These are phyloP conservation scores for Ormia ochracea DNA, from an alignment of 2,888 invertebrate genomes.

Conservation along the genomic window DNA sequence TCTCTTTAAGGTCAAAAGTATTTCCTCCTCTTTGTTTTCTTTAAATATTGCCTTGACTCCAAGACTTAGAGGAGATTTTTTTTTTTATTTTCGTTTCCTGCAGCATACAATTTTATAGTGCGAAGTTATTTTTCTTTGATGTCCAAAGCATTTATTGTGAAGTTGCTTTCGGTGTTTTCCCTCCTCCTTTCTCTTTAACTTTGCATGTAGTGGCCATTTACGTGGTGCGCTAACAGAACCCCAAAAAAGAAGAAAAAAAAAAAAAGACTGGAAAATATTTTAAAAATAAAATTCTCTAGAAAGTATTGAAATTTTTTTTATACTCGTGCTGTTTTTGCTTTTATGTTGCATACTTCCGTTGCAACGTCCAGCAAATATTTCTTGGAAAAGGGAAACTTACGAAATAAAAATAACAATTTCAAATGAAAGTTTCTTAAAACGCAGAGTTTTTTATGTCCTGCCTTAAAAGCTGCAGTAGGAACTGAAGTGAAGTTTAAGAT, in stretches of 20 bases:
- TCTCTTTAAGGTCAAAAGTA: slow-evolving; percentile 21
- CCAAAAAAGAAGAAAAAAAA: background rate
- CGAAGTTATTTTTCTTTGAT: slow-evolving; percentile 34
- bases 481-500: too few relatives aligned
- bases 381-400: too few relatives aligned
- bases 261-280: too few relatives aligned
- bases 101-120: background rate
- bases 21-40: background rate
- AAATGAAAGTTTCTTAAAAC: too few relatives aligned
- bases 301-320: background rate
- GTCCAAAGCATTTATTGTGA: slow-evolving; percentile 12
- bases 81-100: background rate
- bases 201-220: background rate
- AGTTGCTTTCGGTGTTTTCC: background rate
- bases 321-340: background rate
- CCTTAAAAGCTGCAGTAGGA: too few relatives aligned
- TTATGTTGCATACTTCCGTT: background rate
- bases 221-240: slow-evolving; percentile 2
- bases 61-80: slow-evolving; percentile 1
- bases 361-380: background rate
- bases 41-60: slow-evolving; percentile 27
- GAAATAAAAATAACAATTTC: too few relatives aligned
- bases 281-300: background rate
- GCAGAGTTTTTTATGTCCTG: too few relatives aligned
- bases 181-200: background rate